Evolutionary conservation across 2,113 vertebrate species (phyloP).

Genomic region (Gadus macrocephalus): DNA sequence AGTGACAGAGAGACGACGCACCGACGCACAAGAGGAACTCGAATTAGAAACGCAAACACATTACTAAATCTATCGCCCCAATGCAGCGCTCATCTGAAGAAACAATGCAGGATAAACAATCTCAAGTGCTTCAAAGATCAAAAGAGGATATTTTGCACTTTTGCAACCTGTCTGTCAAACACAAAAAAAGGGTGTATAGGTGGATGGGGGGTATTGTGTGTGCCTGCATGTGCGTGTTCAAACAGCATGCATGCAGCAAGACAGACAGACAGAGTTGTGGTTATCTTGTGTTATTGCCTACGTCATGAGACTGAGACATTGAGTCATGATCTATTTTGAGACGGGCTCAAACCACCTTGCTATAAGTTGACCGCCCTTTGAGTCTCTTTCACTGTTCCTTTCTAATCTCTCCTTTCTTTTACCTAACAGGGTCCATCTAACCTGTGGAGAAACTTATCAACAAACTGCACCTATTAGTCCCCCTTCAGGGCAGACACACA

Average conservation of each 20-base stretch:
- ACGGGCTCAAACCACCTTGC: constrained; percentile 34
- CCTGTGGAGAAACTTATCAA: too few species aligned
- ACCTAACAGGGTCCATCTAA: too few species aligned
- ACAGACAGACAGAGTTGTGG: constrained; percentile 54
- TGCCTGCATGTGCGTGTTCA: constrained; percentile 1
- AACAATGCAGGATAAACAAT: constrained; percentile 34
- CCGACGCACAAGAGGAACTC: not conserved
- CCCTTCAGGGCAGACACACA: too few species aligned
- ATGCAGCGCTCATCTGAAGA: constrained; percentile 14
- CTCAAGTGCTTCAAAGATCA: constrained; percentile 16
- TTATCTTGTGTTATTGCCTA: constrained; percentile 54
- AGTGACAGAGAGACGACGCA: not conserved
- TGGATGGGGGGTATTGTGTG: too few species aligned
- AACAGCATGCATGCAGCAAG: not conserved
- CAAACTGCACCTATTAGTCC: too few species aligned
- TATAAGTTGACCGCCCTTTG: too few species aligned
- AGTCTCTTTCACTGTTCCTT: too few species aligned
- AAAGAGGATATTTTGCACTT: constrained; percentile 18
- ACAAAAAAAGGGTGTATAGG: constrained; percentile 2
- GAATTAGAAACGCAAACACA: not conserved
- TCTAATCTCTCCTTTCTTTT: too few species aligned
- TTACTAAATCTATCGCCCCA: too few species aligned
- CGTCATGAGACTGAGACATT: constrained; percentile 35
- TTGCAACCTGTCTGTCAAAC: constrained; percentile 39
- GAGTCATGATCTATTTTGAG: constrained; percentile 71